Percentiles rank a stretch among this genome's conserved stretches.
Evolutionary conservation across 2,888 invertebrate species (phyloP).

Genomic region (Parnassius apollo): DNA sequence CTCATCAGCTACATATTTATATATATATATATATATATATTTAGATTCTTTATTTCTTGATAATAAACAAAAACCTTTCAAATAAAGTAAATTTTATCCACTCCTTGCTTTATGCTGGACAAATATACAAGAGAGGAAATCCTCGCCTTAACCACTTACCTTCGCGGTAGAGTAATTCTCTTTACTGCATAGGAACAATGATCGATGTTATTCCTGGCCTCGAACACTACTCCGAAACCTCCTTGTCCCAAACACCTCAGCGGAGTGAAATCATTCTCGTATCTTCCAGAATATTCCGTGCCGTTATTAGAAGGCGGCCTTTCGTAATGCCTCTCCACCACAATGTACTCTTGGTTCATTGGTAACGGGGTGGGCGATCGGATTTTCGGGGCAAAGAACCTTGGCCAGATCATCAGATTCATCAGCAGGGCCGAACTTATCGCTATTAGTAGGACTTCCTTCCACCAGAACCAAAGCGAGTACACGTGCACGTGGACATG

Average conservation of each 20-base stretch:
- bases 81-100: too few species aligned
- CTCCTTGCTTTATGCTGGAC: too few species aligned
- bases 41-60: too few species aligned
- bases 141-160: slow-evolving; percentile 59
- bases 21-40: too few species aligned
- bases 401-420: slow-evolving; percentile 83
- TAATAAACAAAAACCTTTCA: too few species aligned
- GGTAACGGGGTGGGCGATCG: slow-evolving; percentile 49
- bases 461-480: slow-evolving; percentile 90
- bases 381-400: slow-evolving; percentile 58
- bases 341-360: slow-evolving; percentile 56
- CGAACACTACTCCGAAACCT: slow-evolving; percentile 98
- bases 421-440: slow-evolving; percentile 86
- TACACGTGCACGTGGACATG: slow-evolving; percentile 86
- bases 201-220: slow-evolving; percentile 96
- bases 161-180: slow-evolving; percentile 91
- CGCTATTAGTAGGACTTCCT: slow-evolving; percentile 89
- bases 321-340: slow-evolving; percentile 59
- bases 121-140: too few species aligned
- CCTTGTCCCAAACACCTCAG: slow-evolving; percentile 92
- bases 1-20: too few species aligned
- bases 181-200: slow-evolving; percentile 97
- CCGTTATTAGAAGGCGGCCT: slow-evolving; percentile 39
- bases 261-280: slow-evolving; percentile 91
- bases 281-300: slow-evolving; percentile 82